Conservation (phyloP, 2,888 invertebrate genomes). For the Smittia aterrima region DNA sequence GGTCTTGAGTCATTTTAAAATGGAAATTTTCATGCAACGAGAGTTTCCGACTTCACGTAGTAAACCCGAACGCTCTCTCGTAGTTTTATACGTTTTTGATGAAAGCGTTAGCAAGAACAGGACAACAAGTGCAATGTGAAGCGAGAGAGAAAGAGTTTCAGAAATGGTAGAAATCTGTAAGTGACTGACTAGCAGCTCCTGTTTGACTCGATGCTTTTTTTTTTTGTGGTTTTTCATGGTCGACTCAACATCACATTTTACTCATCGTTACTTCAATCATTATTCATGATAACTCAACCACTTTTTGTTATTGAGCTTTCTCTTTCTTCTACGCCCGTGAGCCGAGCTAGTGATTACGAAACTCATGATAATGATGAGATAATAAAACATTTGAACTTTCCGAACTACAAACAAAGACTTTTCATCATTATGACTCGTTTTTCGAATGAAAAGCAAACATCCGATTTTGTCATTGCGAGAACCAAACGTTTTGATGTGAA, state of each 20-base stretch:
- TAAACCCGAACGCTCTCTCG: conserved; percentile 7
- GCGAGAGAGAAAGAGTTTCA: not conserved
- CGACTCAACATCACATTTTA: not conserved
- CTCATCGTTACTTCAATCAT: not conserved
- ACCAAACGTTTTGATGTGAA: not conserved
- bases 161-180: not conserved
- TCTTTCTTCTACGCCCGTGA: not conserved
- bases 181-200: not conserved
- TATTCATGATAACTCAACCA: not conserved
- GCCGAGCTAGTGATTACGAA: not conserved
- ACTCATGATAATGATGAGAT: conserved; percentile 23
- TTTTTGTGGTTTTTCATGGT: not conserved
- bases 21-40: not conserved
- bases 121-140: conserved; percentile 9
- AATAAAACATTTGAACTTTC: conserved; percentile 32
- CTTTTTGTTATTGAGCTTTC: not conserved
- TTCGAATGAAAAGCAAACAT: conserved; percentile 19
- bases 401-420: conserved; percentile 31
- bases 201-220: not conserved
- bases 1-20: conserved; percentile 31
- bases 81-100: not conserved
- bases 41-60: conserved; percentile 23
- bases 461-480: not conserved
- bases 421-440: conserved; percentile 32
- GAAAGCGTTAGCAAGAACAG: not conserved